Evolutionary conservation across 2,113 vertebrate species (phyloP), one percentile per base, ranked within the genome.

Genomic region (Hydrochoerus hydrochaeris): DNA sequence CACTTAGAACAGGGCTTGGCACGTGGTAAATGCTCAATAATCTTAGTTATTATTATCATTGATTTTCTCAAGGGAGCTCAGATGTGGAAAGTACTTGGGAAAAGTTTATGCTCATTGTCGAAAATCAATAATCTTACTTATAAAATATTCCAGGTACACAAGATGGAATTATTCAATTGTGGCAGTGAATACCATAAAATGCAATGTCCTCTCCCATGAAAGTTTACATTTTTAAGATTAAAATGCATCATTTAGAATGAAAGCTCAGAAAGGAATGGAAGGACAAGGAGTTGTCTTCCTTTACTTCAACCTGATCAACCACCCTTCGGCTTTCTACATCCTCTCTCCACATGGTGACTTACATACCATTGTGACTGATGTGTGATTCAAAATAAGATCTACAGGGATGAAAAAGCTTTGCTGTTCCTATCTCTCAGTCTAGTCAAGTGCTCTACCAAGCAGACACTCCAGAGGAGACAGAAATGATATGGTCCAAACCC

Each of bases 91-190:
- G 57, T 38, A n/a, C 44, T 54, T 16, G 67, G 63, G 92, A 83
- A 60, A 89, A 28, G 69, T 83, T 94, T 67, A 65, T 92, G 32
- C 83, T 94, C 52, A 65, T 90, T 17, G 9, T 0, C 84, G 71
- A 93, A 91, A 94, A 89, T 84, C 85, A 83, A 57, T 80, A 54
- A 77, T 94, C 94, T 58, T 92, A 91, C 88, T 71, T 85, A 92
- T 78, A 96, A 65, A 95, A 90, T 91, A 17, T 62, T 80, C 67
- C 67, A 94, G 91, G 71, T 92, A 73, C 73, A 52, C 67, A 91
- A 85, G 38, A 93, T 77, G 19, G 63, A 97, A 92, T 94, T 87
- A 85, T 77, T 97, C 96, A 95, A 87, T 58, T 80, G 16, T 94
- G 67, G 69, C 46, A 62, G 9, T n/a, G 75, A 78, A 41, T 62